Evolutionary conservation across 1,140 invertebrate species (phyloP).

Genomic region (Arctopsyche grandis): DNA sequence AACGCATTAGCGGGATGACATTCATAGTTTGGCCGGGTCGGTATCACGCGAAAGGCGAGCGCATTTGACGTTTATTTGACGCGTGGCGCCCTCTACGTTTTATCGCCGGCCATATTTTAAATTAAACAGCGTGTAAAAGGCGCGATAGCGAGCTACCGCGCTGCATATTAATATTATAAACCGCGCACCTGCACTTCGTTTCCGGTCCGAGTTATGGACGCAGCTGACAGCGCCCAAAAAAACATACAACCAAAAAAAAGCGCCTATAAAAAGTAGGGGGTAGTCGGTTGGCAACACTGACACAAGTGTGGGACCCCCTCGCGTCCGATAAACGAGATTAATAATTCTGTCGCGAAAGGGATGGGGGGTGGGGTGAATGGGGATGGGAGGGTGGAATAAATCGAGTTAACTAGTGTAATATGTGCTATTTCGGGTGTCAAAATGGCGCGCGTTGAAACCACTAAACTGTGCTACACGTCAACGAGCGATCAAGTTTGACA

Average conservation of each 20-base stretch:
- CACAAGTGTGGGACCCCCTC: slow-evolving; percentile 22
- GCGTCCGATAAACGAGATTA: slow-evolving; percentile 43
- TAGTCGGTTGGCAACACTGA: neutral
- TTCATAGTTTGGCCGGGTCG: too few species aligned
- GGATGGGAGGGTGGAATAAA: neutral
- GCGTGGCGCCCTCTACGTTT: neutral
- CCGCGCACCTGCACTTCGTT: slow-evolving; percentile 33
- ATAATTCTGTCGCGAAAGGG: slow-evolving; percentile 24
- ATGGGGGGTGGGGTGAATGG: neutral
- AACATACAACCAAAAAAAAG: slow-evolving; percentile 19
- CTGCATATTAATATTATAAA: slow-evolving; percentile 36
- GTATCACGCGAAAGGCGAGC: too few species aligned
- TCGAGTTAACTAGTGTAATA: too few species aligned
- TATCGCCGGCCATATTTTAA: slow-evolving; percentile 50
- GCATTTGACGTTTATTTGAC: too few species aligned
- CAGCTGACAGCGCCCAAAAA: slow-evolving; percentile 39
- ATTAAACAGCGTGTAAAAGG: slow-evolving; percentile 53
- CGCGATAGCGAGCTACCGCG: slow-evolving; percentile 40
- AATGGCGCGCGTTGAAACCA: too few species aligned
- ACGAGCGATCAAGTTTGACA: too few species aligned
- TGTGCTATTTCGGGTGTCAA: too few species aligned
- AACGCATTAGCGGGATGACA: too few species aligned
- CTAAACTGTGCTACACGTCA: too few species aligned
- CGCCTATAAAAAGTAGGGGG: neutral
- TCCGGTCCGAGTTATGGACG: slow-evolving; percentile 39